Percentiles rank a stretch among this genome's conserved stretches.
These are phyloP conservation scores for Porites rus DNA, from an alignment of 92 coral and sea anemone species.

Conservation along the genomic window DNA sequence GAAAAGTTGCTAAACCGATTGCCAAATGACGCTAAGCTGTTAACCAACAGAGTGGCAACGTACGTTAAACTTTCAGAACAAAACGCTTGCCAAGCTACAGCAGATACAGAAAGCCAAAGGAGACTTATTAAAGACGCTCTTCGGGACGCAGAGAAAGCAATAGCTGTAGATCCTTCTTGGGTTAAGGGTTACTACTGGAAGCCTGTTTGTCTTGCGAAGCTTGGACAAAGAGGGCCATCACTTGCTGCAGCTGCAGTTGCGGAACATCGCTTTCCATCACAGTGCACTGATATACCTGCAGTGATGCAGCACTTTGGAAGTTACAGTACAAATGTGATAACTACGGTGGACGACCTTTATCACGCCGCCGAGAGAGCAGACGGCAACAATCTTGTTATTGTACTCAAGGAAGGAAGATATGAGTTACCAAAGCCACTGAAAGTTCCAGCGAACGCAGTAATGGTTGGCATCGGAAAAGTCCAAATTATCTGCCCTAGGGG, in stretches of 20 bases:
- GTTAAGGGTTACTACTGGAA: neutral
- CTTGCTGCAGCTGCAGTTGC: constrained; percentile 20
- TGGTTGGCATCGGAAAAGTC: constrained; percentile 13
- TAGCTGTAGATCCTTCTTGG: too few relatives aligned
- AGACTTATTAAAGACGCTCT: too few relatives aligned
- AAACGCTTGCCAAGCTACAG: too few relatives aligned
- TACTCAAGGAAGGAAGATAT: constrained; percentile 13
- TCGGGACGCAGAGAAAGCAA: too few relatives aligned
- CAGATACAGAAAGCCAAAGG: too few relatives aligned
- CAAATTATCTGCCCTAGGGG: neutral
- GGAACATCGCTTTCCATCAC: neutral
- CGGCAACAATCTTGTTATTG: neutral
- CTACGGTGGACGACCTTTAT: neutral
- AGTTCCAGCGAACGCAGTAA: neutral
- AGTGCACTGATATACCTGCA: neutral
- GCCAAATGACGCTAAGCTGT: constrained; percentile 22
- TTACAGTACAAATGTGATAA: neutral
- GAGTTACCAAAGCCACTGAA: constrained; percentile 1
- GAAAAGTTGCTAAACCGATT: neutral
- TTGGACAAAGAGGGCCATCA: constrained; percentile 1
- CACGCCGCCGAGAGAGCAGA: neutral
- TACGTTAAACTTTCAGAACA: constrained; percentile 5
- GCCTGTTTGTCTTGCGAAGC: constrained; percentile 3
- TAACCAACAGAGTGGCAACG: constrained; percentile 17
- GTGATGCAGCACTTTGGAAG: neutral